Base-by-base conservation (phyloP, 1,140 invertebrate genomes). In the Grapholita molesta region DNA sequence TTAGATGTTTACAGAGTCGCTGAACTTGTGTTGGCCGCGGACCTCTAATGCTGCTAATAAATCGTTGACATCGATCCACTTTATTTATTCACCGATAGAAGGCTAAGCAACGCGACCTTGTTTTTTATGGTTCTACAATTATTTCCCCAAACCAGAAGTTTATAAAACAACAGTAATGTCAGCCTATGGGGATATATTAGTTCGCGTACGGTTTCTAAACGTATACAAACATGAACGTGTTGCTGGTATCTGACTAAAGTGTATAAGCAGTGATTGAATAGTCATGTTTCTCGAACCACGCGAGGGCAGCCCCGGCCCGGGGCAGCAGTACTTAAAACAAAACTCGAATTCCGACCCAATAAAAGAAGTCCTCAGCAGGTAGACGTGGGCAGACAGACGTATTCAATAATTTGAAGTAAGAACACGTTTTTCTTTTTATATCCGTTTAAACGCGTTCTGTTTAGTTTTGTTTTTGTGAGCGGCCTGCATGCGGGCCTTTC, bases 381-480 rank as follows among this genome's bases (percentile, higher is more conserved):
- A 91, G 86, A 90, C 86, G 87, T 85, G 85, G 86, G 83, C 81
- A 90, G 87, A 85, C 79, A 83, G 84, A 88, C 85, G 87, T 90
- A 91, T 91, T 90, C 89, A 91, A 91, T 91, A 90, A 91, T 90
- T 88, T 86, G 86, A 89, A 89, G 87, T 91, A 88, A 87, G 84
- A 89, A 91, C 85, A 89, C 85, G 86, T 88, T 85, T 91, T 90
- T 86, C 86, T 90, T 91, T 90, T 90, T 89, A 89, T 86, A 89
- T 90, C 89, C 87, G 83, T 89, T 90, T 89, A 90, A 90, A 90
- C 86, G 88, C 85, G 86, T 88, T 89, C 85, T 89, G 89, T 89
- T 90, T 88, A 89, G 87, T 91, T 91, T 89, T 90, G 88, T 91
- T 91, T 90, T 90, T 91, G 77, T 89, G 77, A 83, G 79, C 79